Conservation (phyloP, 2,888 invertebrate species). For the Apodemia zela region DNA sequence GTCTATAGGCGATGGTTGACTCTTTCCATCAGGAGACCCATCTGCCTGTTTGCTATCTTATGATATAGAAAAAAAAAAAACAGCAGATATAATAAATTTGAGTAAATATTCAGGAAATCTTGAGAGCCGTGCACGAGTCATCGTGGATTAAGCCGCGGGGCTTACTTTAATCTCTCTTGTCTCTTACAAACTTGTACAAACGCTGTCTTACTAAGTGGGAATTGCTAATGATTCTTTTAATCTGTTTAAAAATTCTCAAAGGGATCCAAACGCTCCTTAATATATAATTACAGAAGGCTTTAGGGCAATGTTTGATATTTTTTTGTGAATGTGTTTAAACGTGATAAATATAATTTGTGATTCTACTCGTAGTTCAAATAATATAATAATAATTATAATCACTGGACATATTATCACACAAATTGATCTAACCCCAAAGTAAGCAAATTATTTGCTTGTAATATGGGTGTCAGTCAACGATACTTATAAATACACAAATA, state of each 20-base stretch:
- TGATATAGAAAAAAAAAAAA: no score
- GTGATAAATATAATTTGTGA: no score
- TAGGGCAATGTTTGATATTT: slow-evolving; percentile 24
- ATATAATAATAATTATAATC: no score
- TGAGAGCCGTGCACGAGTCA: slow-evolving; percentile 22
- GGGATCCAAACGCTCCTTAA: slow-evolving; percentile 52
- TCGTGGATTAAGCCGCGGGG: slow-evolving; percentile 45
- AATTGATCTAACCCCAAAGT: no score
- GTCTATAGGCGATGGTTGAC: no score
- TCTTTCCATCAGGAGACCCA: no score
- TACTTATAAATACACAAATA: no score
- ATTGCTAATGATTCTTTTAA: slow-evolving; percentile 75
- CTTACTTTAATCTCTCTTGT: slow-evolving; percentile 66
- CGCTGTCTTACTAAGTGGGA: slow-evolving; percentile 52
- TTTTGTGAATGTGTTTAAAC: neutral
- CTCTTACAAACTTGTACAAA: slow-evolving; percentile 46
- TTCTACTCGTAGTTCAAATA: no score
- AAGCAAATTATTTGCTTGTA: no score
- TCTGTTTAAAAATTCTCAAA: slow-evolving; percentile 70
- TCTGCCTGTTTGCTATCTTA: no score
- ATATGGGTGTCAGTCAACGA: no score
- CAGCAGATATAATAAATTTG: neutral
- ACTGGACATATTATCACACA: no score
- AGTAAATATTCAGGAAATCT: slow-evolving; percentile 3
- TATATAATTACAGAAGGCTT: slow-evolving; percentile 26